A percentile compares a stretch with the other conserved stretches of the same genome.
Conservation (phyloP, 2,888 invertebrate species). For the Agriopis aurantiaria region DNA sequence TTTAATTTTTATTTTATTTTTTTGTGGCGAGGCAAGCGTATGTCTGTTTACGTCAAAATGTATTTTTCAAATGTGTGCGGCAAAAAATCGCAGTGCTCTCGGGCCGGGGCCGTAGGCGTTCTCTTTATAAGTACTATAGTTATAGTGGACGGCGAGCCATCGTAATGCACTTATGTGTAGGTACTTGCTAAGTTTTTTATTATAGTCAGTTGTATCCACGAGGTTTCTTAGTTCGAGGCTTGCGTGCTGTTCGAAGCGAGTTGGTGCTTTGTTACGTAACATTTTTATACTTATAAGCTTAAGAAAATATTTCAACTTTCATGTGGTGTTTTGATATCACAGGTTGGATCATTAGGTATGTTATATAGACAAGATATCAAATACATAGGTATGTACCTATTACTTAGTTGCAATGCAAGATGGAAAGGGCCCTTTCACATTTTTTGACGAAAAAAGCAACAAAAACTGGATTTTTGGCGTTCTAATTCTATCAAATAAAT, state of each 20-base stretch:
- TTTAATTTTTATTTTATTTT: constrained; percentile 40
- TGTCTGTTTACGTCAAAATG: constrained; percentile 84
- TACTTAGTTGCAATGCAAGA: too few species aligned
- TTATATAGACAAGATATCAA: too few species aligned
- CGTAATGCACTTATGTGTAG: constrained; percentile 85
- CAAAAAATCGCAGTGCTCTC: constrained; percentile 82
- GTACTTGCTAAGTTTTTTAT: constrained; percentile 84
- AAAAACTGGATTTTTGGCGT: too few species aligned
- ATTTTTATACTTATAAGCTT: constrained; percentile 23
- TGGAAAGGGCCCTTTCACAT: too few species aligned
- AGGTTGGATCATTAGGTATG: too few species aligned
- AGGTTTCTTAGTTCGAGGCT: constrained; percentile 79
- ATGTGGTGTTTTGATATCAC: not conserved
- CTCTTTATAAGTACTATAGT: constrained; percentile 61
- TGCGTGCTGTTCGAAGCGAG: constrained; percentile 57
- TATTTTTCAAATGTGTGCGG: constrained; percentile 82
- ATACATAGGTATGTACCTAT: too few species aligned
- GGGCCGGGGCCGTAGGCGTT: constrained; percentile 75
- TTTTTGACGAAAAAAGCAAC: too few species aligned
- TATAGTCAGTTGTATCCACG: constrained; percentile 80
- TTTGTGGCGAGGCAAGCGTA: constrained; percentile 71
- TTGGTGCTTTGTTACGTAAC: constrained; percentile 73
- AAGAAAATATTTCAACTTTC: not conserved
- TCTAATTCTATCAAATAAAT: too few species aligned
- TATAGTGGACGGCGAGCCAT: constrained; percentile 69